phyloP scores from a whole-genome alignment of 2,888 invertebrate species.

The Anagyrus pseudococci region DNA sequence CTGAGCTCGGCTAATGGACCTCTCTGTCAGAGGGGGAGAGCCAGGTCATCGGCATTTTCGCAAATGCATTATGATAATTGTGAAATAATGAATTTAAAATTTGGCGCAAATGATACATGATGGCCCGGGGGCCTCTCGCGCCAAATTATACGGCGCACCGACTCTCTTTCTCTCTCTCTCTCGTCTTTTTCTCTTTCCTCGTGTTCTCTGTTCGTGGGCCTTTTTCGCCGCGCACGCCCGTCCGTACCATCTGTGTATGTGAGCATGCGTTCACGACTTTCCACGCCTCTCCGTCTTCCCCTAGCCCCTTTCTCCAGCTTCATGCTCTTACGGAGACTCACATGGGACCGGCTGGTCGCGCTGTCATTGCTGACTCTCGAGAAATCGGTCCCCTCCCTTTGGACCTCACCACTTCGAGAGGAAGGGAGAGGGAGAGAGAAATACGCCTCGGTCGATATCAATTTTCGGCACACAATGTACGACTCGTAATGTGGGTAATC shows the following conservation, averaged over 20 bases:
- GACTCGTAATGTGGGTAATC: too few relatives aligned
- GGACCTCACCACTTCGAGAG: too few relatives aligned
- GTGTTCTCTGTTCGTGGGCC: slow-evolving; percentile 3
- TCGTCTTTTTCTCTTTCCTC: not conserved
- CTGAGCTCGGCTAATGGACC: too few relatives aligned
- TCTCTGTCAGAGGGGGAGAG: too few relatives aligned
- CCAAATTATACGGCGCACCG: slow-evolving; percentile 57
- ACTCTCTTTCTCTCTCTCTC: slow-evolving; percentile 44
- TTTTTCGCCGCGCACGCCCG: not conserved
- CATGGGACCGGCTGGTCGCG: too few relatives aligned
- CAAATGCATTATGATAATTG: slow-evolving; percentile 60
- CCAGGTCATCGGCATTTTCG: slow-evolving; percentile 51
- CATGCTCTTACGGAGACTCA: too few relatives aligned
- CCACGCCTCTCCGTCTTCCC: not conserved
- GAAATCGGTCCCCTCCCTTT: too few relatives aligned
- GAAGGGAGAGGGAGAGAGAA: too few relatives aligned
- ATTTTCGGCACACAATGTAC: slow-evolving; percentile 7
- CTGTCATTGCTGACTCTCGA: too few relatives aligned
- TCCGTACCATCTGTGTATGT: not conserved
- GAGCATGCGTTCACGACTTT: not conserved
- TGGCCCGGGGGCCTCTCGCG: slow-evolving; percentile 42
- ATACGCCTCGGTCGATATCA: too few relatives aligned
- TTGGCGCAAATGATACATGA: slow-evolving; percentile 59
- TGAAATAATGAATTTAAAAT: slow-evolving; percentile 62
- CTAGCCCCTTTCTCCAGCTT: not conserved